phyloP scores from a whole-genome alignment of 2,113 vertebrate genomes.

The Seriola quinqueradiata region DNA sequence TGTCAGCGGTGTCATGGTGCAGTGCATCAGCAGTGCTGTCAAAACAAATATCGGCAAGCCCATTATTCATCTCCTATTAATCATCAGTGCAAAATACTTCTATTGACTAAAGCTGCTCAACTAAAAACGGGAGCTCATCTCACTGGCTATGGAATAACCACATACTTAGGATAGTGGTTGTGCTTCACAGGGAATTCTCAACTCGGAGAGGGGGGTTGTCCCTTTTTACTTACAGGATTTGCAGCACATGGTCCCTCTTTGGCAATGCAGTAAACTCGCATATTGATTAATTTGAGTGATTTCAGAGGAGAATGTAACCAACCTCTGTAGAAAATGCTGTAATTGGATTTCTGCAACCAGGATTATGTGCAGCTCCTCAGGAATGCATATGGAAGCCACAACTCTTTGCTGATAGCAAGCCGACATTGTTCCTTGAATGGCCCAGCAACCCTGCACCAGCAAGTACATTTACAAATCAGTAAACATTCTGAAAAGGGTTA shows the following conservation, averaged over 20 bases:
- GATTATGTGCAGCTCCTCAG: constrained; percentile 63
- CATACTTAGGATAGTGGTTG: background rate
- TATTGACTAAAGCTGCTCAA: constrained; percentile 23
- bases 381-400: constrained; percentile 60
- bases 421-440: constrained; percentile 38
- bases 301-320: constrained; percentile 75
- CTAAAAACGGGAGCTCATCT: background rate
- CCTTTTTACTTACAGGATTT: constrained; percentile 52
- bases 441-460: background rate
- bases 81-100: constrained; percentile 20
- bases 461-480: constrained; percentile 21
- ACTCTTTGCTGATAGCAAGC: constrained; percentile 34
- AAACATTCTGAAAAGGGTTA: constrained; percentile 13
- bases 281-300: constrained; percentile 80
- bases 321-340: constrained; percentile 75
- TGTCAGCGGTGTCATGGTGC: background rate
- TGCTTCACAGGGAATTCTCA: constrained; percentile 22
- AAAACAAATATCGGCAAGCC: constrained; percentile 26
- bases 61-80: constrained; percentile 44
- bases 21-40: constrained; percentile 21
- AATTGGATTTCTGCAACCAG: constrained; percentile 79
- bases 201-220: constrained; percentile 5
- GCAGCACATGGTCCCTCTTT: constrained; percentile 47
- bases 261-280: constrained; percentile 59
- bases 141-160: background rate